Conservation (phyloP, 2,888 invertebrate species). For the Zygothrica quintamaculata region DNA sequence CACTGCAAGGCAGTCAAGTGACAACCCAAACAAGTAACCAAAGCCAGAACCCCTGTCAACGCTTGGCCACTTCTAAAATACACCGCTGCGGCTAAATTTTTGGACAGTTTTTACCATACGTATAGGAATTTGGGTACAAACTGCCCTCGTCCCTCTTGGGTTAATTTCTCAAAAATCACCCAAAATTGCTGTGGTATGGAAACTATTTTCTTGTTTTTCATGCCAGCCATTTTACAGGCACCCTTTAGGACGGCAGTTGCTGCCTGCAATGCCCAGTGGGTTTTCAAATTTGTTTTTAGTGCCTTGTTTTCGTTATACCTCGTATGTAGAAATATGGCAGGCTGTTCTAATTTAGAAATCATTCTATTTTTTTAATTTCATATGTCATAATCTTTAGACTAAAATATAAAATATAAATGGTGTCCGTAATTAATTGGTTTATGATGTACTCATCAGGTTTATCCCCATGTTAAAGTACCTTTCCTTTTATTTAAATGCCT, state of each 20-base stretch:
- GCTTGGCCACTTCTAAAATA: conserved; percentile 46
- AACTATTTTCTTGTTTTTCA: conserved; percentile 64
- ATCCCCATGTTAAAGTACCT: too few species aligned
- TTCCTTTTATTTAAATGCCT: too few species aligned
- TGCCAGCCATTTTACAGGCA: conserved; percentile 45
- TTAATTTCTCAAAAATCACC: conserved; percentile 61
- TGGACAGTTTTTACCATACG: conserved; percentile 35
- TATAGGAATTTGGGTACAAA: neutral
- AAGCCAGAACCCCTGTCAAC: conserved; percentile 33
- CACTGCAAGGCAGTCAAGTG: conserved; percentile 61
- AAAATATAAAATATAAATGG: too few species aligned
- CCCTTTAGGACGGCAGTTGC: conserved; percentile 31
- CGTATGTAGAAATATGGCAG: neutral
- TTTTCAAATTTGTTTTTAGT: conserved; percentile 73
- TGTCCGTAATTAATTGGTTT: too few species aligned
- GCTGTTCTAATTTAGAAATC: too few species aligned
- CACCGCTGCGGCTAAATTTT: conserved; percentile 63
- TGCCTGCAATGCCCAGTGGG: conserved; percentile 20
- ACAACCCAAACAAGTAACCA: conserved; percentile 20
- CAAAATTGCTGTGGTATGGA: conserved; percentile 51
- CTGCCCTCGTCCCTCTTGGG: conserved; percentile 5
- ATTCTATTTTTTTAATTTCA: too few species aligned
- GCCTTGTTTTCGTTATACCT: conserved; percentile 44
- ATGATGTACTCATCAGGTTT: too few species aligned
- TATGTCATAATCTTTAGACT: too few species aligned